These are phyloP conservation scores for Ochropleura plecta DNA, from an alignment of 2,888 invertebrate species.

Conservation along the genomic window DNA sequence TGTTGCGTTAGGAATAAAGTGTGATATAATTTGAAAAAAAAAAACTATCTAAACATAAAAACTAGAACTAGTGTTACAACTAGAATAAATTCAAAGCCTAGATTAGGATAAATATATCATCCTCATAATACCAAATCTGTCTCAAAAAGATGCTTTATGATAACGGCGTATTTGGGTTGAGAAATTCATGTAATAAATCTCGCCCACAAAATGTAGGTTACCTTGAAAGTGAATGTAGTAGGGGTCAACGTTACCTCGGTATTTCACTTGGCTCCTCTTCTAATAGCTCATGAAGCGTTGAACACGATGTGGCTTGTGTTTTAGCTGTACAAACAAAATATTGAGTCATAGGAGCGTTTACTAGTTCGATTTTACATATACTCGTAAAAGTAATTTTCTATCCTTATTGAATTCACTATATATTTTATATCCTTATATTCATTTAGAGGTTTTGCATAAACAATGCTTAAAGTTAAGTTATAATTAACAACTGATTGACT, in stretches of 20 bases:
- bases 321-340: conserved; percentile 78
- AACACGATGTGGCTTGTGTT: conserved; percentile 89
- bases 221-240: conserved; percentile 46
- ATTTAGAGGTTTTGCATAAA: neutral
- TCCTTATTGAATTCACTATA: neutral
- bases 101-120: conserved; percentile 20
- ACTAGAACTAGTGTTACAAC: neutral
- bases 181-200: conserved; percentile 52
- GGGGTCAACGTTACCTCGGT: conserved; percentile 81
- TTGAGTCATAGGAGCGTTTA: neutral
- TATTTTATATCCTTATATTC: too few species aligned
- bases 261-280: conserved; percentile 88
- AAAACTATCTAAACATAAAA: neutral
- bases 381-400: neutral
- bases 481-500: neutral
- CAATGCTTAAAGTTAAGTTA: neutral
- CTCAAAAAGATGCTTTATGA: conserved; percentile 60
- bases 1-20: neutral
- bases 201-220: conserved; percentile 43
- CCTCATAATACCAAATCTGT: conserved; percentile 34
- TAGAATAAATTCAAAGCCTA: neutral
- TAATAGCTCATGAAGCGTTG: conserved; percentile 87
- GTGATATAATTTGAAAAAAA: neutral
- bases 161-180: conserved; percentile 32
- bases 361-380: neutral